A percentile compares a stretch with the other conserved stretches of the same genome.
These are phyloP conservation scores for Timema podura DNA, from an alignment of 2,888 invertebrate genomes.

Conservation along the genomic window DNA sequence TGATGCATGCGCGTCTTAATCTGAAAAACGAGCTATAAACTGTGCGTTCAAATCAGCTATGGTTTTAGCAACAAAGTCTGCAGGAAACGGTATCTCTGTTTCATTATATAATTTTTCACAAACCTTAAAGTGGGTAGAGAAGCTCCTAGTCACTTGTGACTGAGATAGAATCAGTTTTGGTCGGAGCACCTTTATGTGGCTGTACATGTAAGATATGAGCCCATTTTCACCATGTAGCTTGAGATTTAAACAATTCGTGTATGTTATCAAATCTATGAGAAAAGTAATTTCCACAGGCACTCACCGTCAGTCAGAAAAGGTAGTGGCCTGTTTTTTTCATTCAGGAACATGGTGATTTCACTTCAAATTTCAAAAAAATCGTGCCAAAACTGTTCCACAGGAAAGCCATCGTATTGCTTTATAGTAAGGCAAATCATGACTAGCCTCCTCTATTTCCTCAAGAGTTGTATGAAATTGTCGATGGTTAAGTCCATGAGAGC, in stretches of 20 bases:
- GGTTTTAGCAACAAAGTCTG: too few relatives aligned
- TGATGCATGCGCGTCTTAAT: too few relatives aligned
- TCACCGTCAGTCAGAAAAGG: not conserved
- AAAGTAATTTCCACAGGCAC: constrained; percentile 1
- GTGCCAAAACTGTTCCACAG: not conserved
- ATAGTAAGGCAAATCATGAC: constrained; percentile 8
- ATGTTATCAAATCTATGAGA: not conserved
- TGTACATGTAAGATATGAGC: not conserved
- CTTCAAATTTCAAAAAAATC: not conserved
- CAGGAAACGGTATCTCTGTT: not conserved
- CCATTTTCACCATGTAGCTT: not conserved
- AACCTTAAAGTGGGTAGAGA: not conserved
- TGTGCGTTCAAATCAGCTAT: too few relatives aligned
- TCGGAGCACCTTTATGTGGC: not conserved
- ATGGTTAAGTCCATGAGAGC: not conserved
- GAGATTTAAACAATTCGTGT: constrained; percentile 3
- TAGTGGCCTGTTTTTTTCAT: not conserved
- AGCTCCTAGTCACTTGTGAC: not conserved
- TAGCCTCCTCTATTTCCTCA: not conserved
- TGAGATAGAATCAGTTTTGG: constrained; percentile 6
- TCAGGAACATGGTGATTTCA: not conserved
- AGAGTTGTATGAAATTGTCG: not conserved
- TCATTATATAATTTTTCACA: not conserved
- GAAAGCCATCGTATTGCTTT: not conserved
- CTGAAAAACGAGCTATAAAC: too few relatives aligned